phyloP scores from a whole-genome alignment of 1,140 invertebrate genomes.

The Lepidurus packardi region DNA sequence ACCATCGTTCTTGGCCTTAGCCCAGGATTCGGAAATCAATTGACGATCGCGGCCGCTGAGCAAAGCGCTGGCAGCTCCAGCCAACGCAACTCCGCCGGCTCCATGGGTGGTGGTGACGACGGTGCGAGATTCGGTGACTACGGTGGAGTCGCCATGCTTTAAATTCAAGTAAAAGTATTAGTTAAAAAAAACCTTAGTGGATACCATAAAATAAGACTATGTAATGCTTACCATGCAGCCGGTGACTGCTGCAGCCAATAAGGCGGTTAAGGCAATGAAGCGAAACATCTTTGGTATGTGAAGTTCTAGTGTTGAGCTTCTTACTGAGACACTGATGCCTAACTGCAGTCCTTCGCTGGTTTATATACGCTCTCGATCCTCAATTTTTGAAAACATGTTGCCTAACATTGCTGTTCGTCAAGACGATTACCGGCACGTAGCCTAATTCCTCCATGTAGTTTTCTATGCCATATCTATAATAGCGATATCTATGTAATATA shows the following conservation, averaged over 20 bases:
- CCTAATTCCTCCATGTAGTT: not conserved
- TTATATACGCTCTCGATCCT: not conserved
- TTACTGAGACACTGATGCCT: not conserved
- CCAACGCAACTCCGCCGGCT: not conserved
- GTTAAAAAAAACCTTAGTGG: no score
- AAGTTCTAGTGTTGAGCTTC: not conserved
- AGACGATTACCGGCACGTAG: not conserved
- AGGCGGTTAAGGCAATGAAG: not conserved
- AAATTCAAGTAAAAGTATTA: no score
- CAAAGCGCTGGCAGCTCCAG: not conserved
- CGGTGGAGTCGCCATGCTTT: not conserved
- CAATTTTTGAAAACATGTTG: not conserved
- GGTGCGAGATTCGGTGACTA: not conserved
- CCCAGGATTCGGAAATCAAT: conserved; percentile 15
- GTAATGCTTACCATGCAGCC: no score
- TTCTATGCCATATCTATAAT: no score
- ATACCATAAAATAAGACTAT: no score
- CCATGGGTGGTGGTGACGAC: not conserved
- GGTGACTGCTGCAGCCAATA: not conserved
- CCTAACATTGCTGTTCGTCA: not conserved
- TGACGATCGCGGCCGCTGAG: not conserved
- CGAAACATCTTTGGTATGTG: not conserved
- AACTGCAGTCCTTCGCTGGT: not conserved
- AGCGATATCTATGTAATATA: not conserved
- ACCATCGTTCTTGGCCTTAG: conserved; percentile 26